Evolutionary conservation across 2,888 invertebrate species (phyloP).

Genomic region (Urechis unicinctus): DNA sequence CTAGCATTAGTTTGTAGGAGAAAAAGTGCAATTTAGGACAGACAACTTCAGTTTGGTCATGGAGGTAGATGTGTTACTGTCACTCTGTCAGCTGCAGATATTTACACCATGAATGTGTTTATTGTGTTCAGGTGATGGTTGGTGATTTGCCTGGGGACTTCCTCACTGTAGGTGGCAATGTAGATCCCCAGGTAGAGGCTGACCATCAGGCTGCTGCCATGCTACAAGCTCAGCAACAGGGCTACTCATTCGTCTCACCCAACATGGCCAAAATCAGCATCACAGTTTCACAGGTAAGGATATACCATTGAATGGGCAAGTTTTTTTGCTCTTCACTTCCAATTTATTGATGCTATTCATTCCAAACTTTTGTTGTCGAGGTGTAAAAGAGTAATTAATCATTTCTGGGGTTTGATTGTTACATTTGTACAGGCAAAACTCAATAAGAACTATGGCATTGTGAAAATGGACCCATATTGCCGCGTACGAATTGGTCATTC

Average conservation of each 20-base stretch:
- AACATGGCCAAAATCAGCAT: constrained; percentile 63
- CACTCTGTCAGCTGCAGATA: no score
- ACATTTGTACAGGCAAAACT: constrained; percentile 49
- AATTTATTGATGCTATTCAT: no score
- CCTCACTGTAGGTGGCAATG: constrained; percentile 55
- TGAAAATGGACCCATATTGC: constrained; percentile 94
- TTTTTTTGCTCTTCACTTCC: no score
- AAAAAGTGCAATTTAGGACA: no score
- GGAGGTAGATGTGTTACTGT: no score
- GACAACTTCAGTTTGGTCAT: no score
- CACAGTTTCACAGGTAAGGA: constrained; percentile 69
- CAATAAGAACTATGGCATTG: constrained; percentile 88
- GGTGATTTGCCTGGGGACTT: constrained; percentile 76
- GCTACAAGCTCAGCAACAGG: constrained; percentile 47
- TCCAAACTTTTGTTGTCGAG: no score
- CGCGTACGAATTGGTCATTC: constrained; percentile 86
- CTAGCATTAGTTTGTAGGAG: no score
- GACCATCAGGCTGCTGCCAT: constrained; percentile 66
- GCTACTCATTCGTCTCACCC: constrained; percentile 7
- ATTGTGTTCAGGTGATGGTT: constrained; percentile 58
- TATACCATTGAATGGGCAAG: no score
- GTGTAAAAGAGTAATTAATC: background rate
- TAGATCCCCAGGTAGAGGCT: constrained; percentile 68
- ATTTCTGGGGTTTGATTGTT: background rate
- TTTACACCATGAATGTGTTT: background rate